phyloP scores from a whole-genome alignment of 2,113 vertebrate species.

The Morone chrysops region DNA sequence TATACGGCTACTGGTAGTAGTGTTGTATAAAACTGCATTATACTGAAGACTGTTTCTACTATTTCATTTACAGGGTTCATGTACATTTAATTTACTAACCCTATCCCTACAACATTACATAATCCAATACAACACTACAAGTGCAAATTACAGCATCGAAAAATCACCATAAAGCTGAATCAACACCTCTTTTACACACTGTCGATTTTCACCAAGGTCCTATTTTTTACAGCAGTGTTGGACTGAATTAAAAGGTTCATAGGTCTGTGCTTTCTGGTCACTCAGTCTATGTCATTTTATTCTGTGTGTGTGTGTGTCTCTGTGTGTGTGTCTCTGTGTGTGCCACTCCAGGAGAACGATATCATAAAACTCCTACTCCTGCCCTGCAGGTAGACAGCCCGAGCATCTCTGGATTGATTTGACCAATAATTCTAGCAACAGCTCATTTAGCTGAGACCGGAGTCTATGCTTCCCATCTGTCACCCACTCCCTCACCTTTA shows the following conservation, averaged over 20 bases:
- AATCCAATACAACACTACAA: background rate
- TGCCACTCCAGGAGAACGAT: conserved; percentile 6
- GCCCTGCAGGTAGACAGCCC: conserved; percentile 58
- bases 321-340: background rate
- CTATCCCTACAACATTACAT: background rate
- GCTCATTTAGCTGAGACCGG: conserved; percentile 49
- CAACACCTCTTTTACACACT: background rate
- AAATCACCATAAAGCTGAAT: conserved; percentile 25
- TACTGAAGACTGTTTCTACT: background rate
- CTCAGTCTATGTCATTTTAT: background rate
- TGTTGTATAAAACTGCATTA: conserved; percentile 4
- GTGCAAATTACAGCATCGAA: background rate
- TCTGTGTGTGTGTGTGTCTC: background rate
- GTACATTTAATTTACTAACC: background rate
- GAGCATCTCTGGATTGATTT: conserved; percentile 53
- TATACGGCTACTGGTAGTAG: too few relatives aligned
- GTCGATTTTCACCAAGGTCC: background rate
- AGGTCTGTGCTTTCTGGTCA: background rate
- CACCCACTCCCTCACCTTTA: conserved; percentile 24
- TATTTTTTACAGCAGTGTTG: background rate
- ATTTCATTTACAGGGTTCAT: conserved; percentile 11
- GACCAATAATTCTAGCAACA: conserved; percentile 66
- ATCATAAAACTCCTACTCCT: conserved; percentile 49
- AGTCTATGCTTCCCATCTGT: conserved; percentile 46
- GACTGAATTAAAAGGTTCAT: background rate